A percentile compares a stretch with the other conserved stretches of the same genome.
Evolutionary conservation across 1,140 invertebrate genomes (phyloP).

Genomic region (Cyclina sinensis): DNA sequence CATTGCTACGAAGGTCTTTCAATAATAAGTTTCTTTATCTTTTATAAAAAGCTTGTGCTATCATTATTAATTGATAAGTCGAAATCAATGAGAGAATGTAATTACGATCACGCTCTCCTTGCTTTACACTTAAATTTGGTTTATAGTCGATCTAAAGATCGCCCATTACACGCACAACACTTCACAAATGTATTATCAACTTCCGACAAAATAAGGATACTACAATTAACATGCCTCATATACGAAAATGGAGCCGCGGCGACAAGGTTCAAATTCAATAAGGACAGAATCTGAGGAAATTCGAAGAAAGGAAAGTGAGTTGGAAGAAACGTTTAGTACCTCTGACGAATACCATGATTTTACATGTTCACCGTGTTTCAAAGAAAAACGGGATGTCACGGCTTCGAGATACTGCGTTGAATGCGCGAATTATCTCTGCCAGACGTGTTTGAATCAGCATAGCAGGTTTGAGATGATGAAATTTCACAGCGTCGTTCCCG

Average conservation of each 20-base stretch:
- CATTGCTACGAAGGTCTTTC: no score
- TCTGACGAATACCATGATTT: constrained; percentile 1
- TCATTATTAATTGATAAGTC: no score
- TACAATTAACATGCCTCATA: background rate
- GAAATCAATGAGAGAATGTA: no score
- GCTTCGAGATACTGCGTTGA: constrained; percentile 7
- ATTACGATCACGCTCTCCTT: no score
- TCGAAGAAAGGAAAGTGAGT: background rate
- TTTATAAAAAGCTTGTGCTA: no score
- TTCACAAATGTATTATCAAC: background rate
- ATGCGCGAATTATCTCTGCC: background rate
- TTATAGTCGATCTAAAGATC: no score
- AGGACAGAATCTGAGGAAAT: background rate
- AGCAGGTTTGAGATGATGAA: constrained; percentile 2
- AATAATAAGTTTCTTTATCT: no score
- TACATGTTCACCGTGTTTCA: background rate
- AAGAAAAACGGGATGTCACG: background rate
- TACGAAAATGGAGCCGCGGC: background rate
- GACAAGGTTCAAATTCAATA: background rate
- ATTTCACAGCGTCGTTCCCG: background rate
- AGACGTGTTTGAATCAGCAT: background rate
- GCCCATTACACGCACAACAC: no score
- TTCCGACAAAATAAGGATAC: background rate
- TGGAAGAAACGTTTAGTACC: background rate
- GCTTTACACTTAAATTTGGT: no score